Conservation (phyloP, 2,888 invertebrate genomes). For the Harpalus rubripes region DNA sequence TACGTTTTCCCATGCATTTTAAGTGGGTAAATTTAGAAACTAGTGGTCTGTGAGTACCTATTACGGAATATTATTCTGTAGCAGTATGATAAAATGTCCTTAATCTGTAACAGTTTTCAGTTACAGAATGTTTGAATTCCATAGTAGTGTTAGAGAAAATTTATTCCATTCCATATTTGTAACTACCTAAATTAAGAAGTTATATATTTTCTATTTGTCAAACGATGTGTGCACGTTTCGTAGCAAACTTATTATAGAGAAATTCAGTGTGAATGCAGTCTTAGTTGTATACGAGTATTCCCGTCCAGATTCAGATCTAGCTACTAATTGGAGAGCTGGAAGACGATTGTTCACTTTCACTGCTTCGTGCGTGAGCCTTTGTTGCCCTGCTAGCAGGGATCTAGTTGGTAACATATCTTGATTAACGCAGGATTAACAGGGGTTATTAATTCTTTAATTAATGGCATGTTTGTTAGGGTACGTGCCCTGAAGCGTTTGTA, state of each 20-base stretch:
- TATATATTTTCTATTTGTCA: no score
- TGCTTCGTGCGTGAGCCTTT: conserved; percentile 6
- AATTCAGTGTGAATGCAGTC: not conserved
- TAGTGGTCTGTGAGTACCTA: no score
- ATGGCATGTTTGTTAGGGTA: conserved; percentile 29
- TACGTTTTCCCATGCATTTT: no score
- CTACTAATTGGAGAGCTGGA: not conserved
- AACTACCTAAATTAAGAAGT: no score
- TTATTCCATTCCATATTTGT: no score
- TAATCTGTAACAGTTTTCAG: no score
- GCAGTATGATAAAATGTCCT: no score
- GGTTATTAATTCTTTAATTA: conserved; percentile 37
- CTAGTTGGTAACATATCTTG: conserved; percentile 36
- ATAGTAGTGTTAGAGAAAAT: no score
- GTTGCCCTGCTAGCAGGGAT: conserved; percentile 1
- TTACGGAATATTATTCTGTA: no score
- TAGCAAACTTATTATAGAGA: not conserved
- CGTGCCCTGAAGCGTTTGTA: not conserved
- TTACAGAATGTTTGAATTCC: no score
- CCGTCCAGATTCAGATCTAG: not conserved
- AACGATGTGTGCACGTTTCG: not conserved
- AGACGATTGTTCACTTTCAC: conserved; percentile 32
- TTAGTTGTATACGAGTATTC: not conserved
- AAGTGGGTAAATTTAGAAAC: no score
- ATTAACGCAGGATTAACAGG: conserved; percentile 25